Conservation (phyloP, 2,888 invertebrate species). For the Protonemura montana region DNA sequence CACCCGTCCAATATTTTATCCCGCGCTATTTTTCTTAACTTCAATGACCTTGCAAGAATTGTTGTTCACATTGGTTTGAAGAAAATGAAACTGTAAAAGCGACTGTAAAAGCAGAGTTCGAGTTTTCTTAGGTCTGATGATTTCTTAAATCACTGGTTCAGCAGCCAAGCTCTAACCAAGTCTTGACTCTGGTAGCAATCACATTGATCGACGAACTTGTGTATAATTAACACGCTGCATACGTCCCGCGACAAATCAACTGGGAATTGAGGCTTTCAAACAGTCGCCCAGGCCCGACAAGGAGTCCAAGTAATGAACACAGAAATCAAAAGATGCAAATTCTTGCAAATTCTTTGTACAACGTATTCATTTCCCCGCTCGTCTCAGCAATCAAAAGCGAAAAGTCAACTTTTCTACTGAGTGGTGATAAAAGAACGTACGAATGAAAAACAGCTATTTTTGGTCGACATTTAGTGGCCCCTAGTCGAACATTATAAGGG, state of each 20-base stretch:
- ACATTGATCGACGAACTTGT: background rate
- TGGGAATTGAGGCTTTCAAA: background rate
- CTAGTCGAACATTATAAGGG: slow-evolving; percentile 48
- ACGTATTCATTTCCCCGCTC: slow-evolving; percentile 24
- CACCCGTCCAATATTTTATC: no score
- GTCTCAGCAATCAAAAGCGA: slow-evolving; percentile 33
- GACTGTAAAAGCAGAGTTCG: no score
- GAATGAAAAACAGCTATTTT: slow-evolving; percentile 48
- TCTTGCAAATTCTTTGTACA: slow-evolving; percentile 29
- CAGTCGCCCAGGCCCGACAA: background rate
- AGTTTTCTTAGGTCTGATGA: no score
- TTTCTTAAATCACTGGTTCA: no score
- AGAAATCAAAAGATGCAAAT: slow-evolving; percentile 41
- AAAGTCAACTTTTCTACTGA: slow-evolving; percentile 48
- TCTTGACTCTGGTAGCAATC: background rate
- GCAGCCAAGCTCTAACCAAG: no score
- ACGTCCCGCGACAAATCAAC: background rate
- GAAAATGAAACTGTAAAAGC: no score
- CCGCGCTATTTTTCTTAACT: no score
- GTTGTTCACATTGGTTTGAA: no score
- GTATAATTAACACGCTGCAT: background rate
- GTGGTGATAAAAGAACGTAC: slow-evolving; percentile 48
- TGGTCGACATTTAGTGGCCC: slow-evolving; percentile 48
- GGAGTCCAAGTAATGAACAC: slow-evolving; percentile 8
- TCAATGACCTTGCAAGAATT: no score